Base-by-base conservation (phyloP, 2,888 invertebrate species). In the Drosophila percnosoma region DNA sequence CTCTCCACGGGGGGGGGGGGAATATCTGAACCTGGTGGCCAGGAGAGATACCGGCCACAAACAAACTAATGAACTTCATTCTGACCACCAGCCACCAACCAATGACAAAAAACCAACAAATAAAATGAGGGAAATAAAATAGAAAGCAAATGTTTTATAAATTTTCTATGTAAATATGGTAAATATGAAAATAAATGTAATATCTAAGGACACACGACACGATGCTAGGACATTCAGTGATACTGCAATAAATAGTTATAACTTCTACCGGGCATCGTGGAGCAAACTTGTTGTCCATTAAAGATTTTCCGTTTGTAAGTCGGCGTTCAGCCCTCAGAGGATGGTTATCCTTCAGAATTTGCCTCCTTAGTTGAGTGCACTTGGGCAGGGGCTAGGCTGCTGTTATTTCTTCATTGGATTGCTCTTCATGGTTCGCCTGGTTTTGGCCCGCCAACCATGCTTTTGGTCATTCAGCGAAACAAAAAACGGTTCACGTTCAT, bases 11-110 rank as follows among this genome's bases (percentile, higher is more conserved):
- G 45, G 29, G 6, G 45, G n/a, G 24, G 24, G 24, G 24, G 24
- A 48, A 31, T 67, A 33, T 49, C 24, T 40, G 40, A 21, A 31
- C 40, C 42, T 73, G 53, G 60, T 69, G 62, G 77, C 66, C 63
- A 51, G 34, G 31, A 34, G 21, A 38, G 58, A 38, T 53, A 36
- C 18, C 27, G 38, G 52, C 68, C 75, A 64, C 70, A 75, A 68
- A 54, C 65, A 63, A 88, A 86, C 87, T 84, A 84, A 88, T 84
- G 89, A 84, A 89, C 87, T 89, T 71, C 71, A 64, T 69, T 70
- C 83, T 76, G 81, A 36, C 31, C 38, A 55, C 60, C 21, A 48
- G 52, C 15, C 11, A 45, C 33, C 34, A n/a, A 53, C 63, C 69
- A 60, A 70, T 79, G 80, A 75, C 71, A 79, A 79, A 66, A 75